Evolutionary conservation across 2,888 invertebrate species (phyloP).

Genomic region (Lycophotia porphyrea): DNA sequence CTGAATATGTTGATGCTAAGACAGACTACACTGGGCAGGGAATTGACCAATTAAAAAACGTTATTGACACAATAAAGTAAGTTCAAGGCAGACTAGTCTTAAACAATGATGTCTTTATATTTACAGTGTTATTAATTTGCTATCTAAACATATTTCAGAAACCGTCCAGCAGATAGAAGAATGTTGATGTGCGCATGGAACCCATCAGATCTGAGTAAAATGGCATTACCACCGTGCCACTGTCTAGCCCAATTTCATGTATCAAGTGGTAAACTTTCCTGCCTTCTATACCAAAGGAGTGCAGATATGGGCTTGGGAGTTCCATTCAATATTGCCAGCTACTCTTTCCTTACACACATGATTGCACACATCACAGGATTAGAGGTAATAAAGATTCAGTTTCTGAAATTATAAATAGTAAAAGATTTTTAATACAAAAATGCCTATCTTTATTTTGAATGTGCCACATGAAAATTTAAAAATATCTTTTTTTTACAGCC

Average conservation of each 20-base stretch:
- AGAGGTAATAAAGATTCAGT: slow-evolving; percentile 89
- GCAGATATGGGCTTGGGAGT: slow-evolving; percentile 99
- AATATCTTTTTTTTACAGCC: slow-evolving; percentile 88
- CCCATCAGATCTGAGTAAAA: slow-evolving; percentile 95
- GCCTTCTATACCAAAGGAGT: slow-evolving; percentile 98
- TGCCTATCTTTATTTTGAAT: not conserved
- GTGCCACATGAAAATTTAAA: not conserved
- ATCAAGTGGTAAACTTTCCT: slow-evolving; percentile 94
- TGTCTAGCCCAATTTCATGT: slow-evolving; percentile 98
- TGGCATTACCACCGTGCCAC: slow-evolving; percentile 99
- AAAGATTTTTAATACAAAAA: not conserved
- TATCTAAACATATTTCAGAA: slow-evolving; percentile 78
- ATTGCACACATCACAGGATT: slow-evolving; percentile 98
- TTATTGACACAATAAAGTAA: slow-evolving; percentile 94
- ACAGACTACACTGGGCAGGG: slow-evolving; percentile 96
- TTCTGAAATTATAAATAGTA: not conserved
- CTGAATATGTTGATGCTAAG: slow-evolving; percentile 95
- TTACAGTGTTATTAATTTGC: not conserved
- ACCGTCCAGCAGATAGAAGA: slow-evolving; percentile 95
- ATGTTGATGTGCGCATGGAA: slow-evolving; percentile 99
- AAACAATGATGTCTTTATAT: not conserved
- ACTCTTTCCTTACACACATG: slow-evolving; percentile 98
- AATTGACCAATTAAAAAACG: slow-evolving; percentile 96
- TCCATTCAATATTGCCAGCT: slow-evolving; percentile 99
- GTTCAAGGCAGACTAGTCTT: slow-evolving; percentile 11